Evolutionary conservation across 2,797 vertebrate species (phyloP), one percentile per base, ranked within the genome.

Genomic region (Lutjanus argentimaculatus): DNA sequence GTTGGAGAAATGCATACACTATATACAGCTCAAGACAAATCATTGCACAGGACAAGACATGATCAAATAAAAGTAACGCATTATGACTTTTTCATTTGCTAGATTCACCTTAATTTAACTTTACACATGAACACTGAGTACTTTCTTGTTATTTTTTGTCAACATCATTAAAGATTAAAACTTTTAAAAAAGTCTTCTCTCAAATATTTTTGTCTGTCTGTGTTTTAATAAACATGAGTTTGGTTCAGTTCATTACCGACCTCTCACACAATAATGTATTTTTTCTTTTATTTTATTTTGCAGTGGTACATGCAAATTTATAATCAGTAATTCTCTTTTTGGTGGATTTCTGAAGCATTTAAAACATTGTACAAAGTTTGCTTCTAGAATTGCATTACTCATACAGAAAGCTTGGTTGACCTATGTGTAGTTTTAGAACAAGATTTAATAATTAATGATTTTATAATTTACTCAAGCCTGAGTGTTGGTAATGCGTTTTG

Each of bases 71-170:
- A 87, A 82, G 80, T 67, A 80, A 79, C 11, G 15, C 70, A 78
- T 82, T 30, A 75, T 21, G 68, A 75, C 25, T 82, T 88, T 91
- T 90, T 73, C n/a, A 85, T 87, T 91, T 89, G 67, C 77, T 88
- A 73, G 69, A 81, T 75, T 88, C 70, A 91, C 79, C 55, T 85
- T 92, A 55, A 89, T 90, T 93, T 92, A 82, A 86, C 80, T 91
- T 92, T 91, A 91, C 91, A 93, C 89, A 92, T 85, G 67, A 82
- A 83, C 81, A 94, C 86, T 68, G 66, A 93, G 88, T 92, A 94
- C 63, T 87, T 93, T 91, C 65, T 72, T 93, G 88, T 92, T 91
- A 71, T 82, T 92, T 85, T 93, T 89, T 92, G 89, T 91, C 88
- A 90, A 59, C 66, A 83, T 85, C 85, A 91, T 90, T 91, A 93